Base-by-base conservation (phyloP, 2,888 invertebrate species). In the Euzophera pinguis region DNA sequence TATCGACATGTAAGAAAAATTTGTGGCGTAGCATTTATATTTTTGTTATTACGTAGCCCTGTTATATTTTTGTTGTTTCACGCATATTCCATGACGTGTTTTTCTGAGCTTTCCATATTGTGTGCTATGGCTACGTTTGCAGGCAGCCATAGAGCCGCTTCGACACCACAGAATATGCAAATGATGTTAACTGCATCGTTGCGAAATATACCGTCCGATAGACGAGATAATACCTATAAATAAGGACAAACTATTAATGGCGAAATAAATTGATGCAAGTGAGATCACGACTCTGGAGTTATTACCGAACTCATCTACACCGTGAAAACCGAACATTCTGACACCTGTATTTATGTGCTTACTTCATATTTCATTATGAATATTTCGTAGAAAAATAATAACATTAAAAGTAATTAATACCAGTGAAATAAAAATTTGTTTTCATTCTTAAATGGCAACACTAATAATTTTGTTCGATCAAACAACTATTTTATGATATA, bases 241-340 rank as follows among this genome's bases (percentile, higher is more conserved):
- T 86, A 85, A 84, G 84, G 81, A 81, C 84, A 75, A 71, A 78
- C 81, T 80, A 78, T 83, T 84, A 84, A 78, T 81, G 78, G 75
- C 72, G 76, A 81, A 84, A 81, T 83, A 84, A 78, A 81, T 78
- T 82, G 81, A 83, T 82, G 81, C 58, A 58, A 57, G 68, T 76
- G 74, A 83, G 81, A 84, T 84, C 83, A 85, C 86, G 86, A 85
- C 76, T 84, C 69, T 71, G 68, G 80, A 83, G 81, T 81, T 82
- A 75, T 75, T 75, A 69, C 65, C 72, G 68, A 73, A 78, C 69
- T 73, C 71, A 79, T 83, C 78, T 75, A 66, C 76, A 70, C 68
- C 67, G 71, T 75, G 75, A 76, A 82, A 82, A 77, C 22, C 5
- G 22, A 22, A 22, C 67, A 62, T 61, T 64, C 67, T 62, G 57